These are phyloP conservation scores for Protula sp. DNA, from an alignment of 2,888 invertebrate genomes.

Conservation along the genomic window DNA sequence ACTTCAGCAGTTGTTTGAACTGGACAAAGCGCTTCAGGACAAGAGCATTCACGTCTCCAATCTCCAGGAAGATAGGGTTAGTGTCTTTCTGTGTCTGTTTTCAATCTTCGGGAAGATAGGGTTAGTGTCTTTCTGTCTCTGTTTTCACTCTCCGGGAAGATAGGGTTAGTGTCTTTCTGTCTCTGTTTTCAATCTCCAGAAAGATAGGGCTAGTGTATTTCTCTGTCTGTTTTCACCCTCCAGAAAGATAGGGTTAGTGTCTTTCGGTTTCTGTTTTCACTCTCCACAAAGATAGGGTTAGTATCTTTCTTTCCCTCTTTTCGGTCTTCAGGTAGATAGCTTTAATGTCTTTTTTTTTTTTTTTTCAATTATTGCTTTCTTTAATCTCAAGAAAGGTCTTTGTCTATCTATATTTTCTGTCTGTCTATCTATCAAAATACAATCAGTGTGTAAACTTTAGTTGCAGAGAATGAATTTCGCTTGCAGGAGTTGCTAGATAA, in stretches of 20 bases:
- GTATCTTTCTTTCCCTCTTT: too few species aligned
- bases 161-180: constrained; percentile 56
- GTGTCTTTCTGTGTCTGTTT: constrained; percentile 51
- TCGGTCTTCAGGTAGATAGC: too few species aligned
- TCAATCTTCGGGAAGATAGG: constrained; percentile 71
- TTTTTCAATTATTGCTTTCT: too few species aligned
- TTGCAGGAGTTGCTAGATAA: constrained; percentile 47
- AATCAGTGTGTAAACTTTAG: too few species aligned
- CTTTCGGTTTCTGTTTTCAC: too few species aligned
- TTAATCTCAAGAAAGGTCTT: too few species aligned
- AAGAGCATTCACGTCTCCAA: constrained; percentile 69
- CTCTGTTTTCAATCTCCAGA: constrained; percentile 64
- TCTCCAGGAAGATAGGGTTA: constrained; percentile 68
- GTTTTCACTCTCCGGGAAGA: constrained; percentile 70
- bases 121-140: constrained; percentile 36
- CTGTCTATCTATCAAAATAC: too few species aligned
- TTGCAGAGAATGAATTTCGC: too few species aligned
- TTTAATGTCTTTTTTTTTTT: too few species aligned
- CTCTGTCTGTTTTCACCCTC: not conserved
- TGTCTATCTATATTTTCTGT: too few species aligned
- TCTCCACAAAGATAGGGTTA: too few species aligned
- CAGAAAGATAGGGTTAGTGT: too few species aligned
- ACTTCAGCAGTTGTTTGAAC: constrained; percentile 63
- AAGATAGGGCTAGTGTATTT: constrained; percentile 61
- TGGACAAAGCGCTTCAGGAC: constrained; percentile 69